Conservation (phyloP, 2,113 vertebrate species). For the Rhinolophus sinicus region DNA sequence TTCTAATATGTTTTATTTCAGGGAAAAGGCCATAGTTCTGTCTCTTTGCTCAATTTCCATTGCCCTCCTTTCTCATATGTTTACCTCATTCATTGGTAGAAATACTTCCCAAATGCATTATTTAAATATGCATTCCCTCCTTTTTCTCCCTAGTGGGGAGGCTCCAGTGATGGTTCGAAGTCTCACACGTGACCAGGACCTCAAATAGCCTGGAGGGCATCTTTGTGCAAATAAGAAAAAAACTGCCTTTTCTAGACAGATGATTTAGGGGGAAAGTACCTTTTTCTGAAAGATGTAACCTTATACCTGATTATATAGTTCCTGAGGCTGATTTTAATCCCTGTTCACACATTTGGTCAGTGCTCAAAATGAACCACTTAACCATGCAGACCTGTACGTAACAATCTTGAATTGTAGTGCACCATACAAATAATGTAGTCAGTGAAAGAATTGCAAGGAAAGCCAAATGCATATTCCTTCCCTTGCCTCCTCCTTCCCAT, state of each 20-base stretch:
- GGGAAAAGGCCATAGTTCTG: not conserved
- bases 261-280: not conserved
- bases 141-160: not conserved
- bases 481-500: not conserved
- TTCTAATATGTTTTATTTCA: not conserved
- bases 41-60: not conserved
- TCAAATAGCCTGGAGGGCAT: not conserved
- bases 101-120: constrained; percentile 10
- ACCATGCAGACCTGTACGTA: not conserved
- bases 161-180: not conserved
- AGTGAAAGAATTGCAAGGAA: not conserved
- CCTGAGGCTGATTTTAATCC: not conserved
- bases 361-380: not conserved
- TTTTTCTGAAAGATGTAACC: not conserved
- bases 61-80: not conserved
- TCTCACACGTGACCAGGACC: not conserved
- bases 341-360: not conserved
- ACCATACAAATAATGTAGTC: not conserved
- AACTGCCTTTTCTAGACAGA: not conserved
- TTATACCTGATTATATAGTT: not conserved
- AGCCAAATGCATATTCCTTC: not conserved
- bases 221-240: not conserved
- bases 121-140: not conserved
- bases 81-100: constrained; percentile 29
- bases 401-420: not conserved